Conservation (phyloP, 1,140 invertebrate species). For the Drosophila baimaii region DNA sequence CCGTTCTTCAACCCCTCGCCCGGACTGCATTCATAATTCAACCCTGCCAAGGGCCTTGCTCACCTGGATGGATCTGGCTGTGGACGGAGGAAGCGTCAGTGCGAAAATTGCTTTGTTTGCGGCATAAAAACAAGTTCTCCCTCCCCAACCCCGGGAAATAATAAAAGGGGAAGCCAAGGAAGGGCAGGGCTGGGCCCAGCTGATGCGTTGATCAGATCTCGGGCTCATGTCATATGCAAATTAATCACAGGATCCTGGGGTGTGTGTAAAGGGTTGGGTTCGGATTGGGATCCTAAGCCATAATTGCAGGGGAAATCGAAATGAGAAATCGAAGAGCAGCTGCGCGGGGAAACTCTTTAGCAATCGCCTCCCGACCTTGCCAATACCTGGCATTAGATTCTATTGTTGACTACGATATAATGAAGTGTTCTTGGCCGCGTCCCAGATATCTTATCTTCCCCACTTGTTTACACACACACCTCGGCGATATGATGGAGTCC, state of each 20-base stretch:
- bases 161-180: neutral
- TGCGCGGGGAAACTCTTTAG: conserved; percentile 10
- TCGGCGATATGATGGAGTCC: conserved; percentile 16
- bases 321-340: conserved; percentile 53
- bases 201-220: conserved; percentile 74
- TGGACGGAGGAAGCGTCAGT: conserved; percentile 57
- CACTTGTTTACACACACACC: conserved; percentile 30
- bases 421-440: conserved; percentile 22
- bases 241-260: conserved; percentile 62
- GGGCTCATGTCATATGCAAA: conserved; percentile 74
- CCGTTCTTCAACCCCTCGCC: conserved; percentile 43
- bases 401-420: conserved; percentile 24
- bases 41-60: conserved; percentile 17
- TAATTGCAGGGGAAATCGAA: conserved; percentile 51
- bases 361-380: conserved; percentile 27
- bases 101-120: conserved; percentile 82
- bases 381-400: conserved; percentile 36
- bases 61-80: conserved; percentile 25
- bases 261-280: conserved; percentile 28
- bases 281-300: conserved; percentile 13
- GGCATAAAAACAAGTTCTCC: conserved; percentile 70
- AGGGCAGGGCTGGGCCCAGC: conserved; percentile 33
- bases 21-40: conserved; percentile 60
- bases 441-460: conserved; percentile 47
- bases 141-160: neutral